Evolutionary conservation across 2,797 vertebrate genomes (phyloP).

Genomic region (Myripristis jacobus): DNA sequence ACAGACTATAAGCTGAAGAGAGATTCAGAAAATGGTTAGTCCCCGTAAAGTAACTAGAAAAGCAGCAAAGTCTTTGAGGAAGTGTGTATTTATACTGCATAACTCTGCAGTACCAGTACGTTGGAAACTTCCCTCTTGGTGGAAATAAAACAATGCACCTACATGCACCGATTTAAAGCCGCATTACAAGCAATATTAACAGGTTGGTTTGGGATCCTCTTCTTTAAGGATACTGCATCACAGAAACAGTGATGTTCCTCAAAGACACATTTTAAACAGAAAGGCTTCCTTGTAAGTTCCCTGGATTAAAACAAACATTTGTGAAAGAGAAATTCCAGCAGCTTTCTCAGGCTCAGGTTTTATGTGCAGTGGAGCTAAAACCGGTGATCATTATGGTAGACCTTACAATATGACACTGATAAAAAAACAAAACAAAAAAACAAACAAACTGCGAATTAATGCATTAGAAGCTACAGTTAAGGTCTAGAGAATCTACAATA

Average conservation of each 20-base stretch:
- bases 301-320: background rate
- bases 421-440: background rate
- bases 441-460: background rate
- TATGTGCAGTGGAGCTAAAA: constrained; percentile 5
- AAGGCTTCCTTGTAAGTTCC: constrained; percentile 36
- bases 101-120: constrained; percentile 44
- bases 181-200: constrained; percentile 18
- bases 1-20: constrained; percentile 69
- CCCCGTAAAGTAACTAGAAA: constrained; percentile 54
- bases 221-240: constrained; percentile 20
- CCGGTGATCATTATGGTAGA: background rate
- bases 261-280: constrained; percentile 23
- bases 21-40: constrained; percentile 65
- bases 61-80: constrained; percentile 72
- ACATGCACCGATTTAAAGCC: constrained; percentile 46
- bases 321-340: constrained; percentile 36
- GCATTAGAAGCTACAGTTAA: constrained; percentile 30
- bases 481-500: constrained; percentile 33
- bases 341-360: constrained; percentile 30
- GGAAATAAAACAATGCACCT: constrained; percentile 37
- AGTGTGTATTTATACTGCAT: constrained; percentile 40
- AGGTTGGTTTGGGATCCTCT: constrained; percentile 1
- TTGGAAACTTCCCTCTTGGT: constrained; percentile 13
- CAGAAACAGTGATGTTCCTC: constrained; percentile 12
- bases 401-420: background rate